Percentiles rank a stretch among this genome's conserved stretches.
phyloP scores from a whole-genome alignment of 2,797 vertebrate genomes.

The Oreochromis mossambicus region DNA sequence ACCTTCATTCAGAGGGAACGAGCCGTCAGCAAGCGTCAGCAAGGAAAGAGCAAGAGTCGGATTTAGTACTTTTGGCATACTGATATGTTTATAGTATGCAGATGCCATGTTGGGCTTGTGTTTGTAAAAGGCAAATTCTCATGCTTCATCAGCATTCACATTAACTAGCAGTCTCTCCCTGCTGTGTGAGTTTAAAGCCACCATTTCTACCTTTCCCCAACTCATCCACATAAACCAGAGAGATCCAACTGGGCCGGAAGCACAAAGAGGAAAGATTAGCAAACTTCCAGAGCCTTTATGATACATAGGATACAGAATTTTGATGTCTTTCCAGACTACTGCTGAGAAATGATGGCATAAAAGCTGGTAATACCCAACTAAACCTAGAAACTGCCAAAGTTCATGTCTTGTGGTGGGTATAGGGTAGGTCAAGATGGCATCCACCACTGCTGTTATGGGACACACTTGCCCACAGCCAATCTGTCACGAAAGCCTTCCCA shows the following conservation, averaged over 20 bases:
- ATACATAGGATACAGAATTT: background rate
- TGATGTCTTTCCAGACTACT: background rate
- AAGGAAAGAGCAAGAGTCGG: conserved; percentile 25
- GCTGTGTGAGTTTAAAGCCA: background rate
- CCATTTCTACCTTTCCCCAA: background rate
- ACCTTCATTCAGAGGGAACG: conserved; percentile 68
- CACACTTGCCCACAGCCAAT: background rate
- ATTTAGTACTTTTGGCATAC: conserved; percentile 42
- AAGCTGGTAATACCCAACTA: background rate
- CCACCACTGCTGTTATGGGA: background rate
- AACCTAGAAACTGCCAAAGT: background rate
- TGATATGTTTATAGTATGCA: conserved; percentile 1
- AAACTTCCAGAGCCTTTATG: background rate
- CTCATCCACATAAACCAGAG: background rate
- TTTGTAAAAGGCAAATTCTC: background rate
- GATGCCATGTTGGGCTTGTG: background rate
- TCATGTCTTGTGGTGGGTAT: background rate
- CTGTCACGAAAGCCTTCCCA: background rate
- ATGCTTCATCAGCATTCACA: background rate
- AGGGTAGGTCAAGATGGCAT: background rate
- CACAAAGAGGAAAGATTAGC: background rate
- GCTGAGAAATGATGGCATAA: background rate
- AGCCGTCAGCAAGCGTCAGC: conserved; percentile 41
- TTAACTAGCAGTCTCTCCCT: background rate
- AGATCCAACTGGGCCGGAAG: background rate